These are phyloP conservation scores for Lithobius niger DNA, from an alignment of 1,140 invertebrate genomes.

Conservation along the genomic window DNA sequence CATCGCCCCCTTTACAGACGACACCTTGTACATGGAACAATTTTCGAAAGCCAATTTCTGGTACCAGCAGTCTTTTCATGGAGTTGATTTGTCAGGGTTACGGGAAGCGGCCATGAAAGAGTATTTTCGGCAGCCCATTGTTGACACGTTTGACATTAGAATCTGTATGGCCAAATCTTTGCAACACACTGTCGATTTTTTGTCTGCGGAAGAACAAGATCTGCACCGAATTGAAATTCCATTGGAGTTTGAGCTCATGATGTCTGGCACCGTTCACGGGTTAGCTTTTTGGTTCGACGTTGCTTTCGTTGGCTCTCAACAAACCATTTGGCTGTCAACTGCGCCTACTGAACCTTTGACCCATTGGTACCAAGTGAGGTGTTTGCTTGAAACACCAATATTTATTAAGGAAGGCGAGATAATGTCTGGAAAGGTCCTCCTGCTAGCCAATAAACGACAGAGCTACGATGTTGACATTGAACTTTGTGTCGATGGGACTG, in stretches of 20 bases:
- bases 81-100: conserved; percentile 83
- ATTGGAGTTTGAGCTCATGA: conserved; percentile 79
- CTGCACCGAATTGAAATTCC: conserved; percentile 93
- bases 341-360: conserved; percentile 96
- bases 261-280: conserved; percentile 91
- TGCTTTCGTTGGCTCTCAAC: conserved; percentile 90
- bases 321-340: conserved; percentile 95
- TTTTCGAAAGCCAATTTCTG: conserved; percentile 98
- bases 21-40: conserved; percentile 95
- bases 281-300: conserved; percentile 99
- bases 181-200: conserved; percentile 90
- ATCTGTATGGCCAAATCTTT: conserved; percentile 94
- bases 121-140: conserved; percentile 96
- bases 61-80: conserved; percentile 97
- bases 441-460: conserved; percentile 90
- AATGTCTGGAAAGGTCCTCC: conserved; percentile 68
- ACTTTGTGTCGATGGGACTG: conserved; percentile 74
- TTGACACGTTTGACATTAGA: conserved; percentile 96
- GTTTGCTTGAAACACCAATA: conserved; percentile 82
- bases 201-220: conserved; percentile 82
- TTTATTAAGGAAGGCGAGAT: conserved; percentile 90
- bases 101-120: conserved; percentile 87
- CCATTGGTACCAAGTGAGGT: conserved; percentile 99
- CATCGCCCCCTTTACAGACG: conserved; percentile 96
- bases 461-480: conserved; percentile 99